Percentiles rank a stretch among this genome's conserved stretches.
These are phyloP conservation scores for Tamandua tetradactyla DNA, from an alignment of 2,797 vertebrate species.

Conservation along the genomic window DNA sequence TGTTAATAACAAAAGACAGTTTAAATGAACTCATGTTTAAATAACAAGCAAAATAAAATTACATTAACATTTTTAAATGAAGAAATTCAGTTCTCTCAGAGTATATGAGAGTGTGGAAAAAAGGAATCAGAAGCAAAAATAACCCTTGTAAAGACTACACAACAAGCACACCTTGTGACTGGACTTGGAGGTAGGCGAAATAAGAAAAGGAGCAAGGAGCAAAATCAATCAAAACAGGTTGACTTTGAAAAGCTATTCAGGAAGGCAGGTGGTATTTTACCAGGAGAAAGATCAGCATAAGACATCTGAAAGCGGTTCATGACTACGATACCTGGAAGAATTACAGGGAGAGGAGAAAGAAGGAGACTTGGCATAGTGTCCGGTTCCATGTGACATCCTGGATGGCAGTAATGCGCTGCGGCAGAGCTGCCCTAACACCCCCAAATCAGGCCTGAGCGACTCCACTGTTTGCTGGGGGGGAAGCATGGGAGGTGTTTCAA, in stretches of 20 bases:
- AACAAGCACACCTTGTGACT: not conserved
- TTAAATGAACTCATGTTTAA: not conserved
- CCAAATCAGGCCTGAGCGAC: not conserved
- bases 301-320: not conserved
- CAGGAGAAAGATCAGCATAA: not conserved
- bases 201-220: not conserved
- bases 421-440: too few species aligned
- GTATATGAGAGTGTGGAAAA: not conserved
- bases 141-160: not conserved
- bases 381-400: not conserved
- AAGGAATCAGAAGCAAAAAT: not conserved
- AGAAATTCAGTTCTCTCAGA: not conserved
- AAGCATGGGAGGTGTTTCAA: not conserved
- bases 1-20: not conserved
- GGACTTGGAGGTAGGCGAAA: not conserved
- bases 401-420: too few species aligned
- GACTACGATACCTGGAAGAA: not conserved
- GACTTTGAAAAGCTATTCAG: not conserved
- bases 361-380: too few species aligned
- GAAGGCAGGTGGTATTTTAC: not conserved
- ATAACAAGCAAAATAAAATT: not conserved
- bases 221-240: too few species aligned
- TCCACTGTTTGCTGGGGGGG: not conserved
- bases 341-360: not conserved
- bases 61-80: not conserved